Conservation (phyloP, 2,113 vertebrate species). For the Lethenteron reissneri region DNA sequence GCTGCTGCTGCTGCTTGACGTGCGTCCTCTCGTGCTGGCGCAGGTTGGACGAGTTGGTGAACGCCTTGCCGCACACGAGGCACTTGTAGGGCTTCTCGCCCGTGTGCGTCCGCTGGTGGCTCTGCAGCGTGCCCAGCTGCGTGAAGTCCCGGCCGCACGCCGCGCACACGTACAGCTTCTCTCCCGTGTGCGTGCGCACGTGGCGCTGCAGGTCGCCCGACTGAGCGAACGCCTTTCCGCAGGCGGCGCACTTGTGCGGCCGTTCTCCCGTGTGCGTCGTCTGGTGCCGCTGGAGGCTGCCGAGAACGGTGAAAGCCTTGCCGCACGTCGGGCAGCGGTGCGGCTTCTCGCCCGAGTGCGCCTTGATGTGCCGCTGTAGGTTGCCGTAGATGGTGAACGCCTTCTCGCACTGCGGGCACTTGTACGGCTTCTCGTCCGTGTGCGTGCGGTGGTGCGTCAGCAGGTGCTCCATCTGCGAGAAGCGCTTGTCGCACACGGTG, state of each 20-base stretch:
- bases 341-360: slow-evolving; percentile 33
- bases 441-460: slow-evolving; percentile 58
- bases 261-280: slow-evolving; percentile 21
- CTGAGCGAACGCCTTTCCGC: background rate
- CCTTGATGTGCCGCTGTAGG: slow-evolving; percentile 32
- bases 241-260: background rate
- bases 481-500: slow-evolving; percentile 47
- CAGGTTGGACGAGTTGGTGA: slow-evolving; percentile 1
- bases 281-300: slow-evolving; percentile 41
- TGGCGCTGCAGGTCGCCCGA: background rate
- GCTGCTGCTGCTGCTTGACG: background rate
- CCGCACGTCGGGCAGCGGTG: slow-evolving; percentile 47
- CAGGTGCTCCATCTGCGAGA: slow-evolving; percentile 49
- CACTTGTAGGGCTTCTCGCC: slow-evolving; percentile 3
- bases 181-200: background rate
- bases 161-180: background rate
- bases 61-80: background rate
- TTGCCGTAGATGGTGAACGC: slow-evolving; percentile 47
- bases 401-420: slow-evolving; percentile 44
- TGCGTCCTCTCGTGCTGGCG: background rate
- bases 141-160: background rate
- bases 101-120: background rate
- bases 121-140: background rate
- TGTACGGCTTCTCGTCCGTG: slow-evolving; percentile 39
- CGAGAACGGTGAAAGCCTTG: slow-evolving; percentile 35